Evolutionary conservation across 2,888 invertebrate species (phyloP).

Genomic region (Ormyrus rosae): DNA sequence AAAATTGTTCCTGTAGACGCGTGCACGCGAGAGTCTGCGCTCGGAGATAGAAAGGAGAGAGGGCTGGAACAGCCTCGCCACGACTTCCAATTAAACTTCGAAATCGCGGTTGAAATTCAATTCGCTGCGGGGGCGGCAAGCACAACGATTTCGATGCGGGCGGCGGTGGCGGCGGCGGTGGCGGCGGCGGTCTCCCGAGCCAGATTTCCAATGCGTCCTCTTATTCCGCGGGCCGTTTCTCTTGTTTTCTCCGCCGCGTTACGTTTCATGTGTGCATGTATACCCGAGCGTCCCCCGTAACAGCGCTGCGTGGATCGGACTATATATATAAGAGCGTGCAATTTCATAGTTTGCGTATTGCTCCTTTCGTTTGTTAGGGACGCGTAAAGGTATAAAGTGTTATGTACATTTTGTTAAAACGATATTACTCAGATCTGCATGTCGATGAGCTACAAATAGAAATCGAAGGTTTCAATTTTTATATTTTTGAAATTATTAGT

Average conservation of each 20-base stretch:
- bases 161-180: background rate
- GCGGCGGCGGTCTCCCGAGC: no score
- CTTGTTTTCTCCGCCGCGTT: background rate
- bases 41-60: background rate
- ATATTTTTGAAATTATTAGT: no score
- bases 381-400: background rate
- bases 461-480: no score
- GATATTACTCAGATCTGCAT: no score
- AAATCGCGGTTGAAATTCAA: slow-evolving; percentile 53
- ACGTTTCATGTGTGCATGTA: background rate
- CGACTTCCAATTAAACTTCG: slow-evolving; percentile 55
- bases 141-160: slow-evolving; percentile 26
- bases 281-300: background rate
- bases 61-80: slow-evolving; percentile 8
- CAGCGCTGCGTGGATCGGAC: background rate
- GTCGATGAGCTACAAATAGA: no score
- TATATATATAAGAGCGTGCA: background rate
- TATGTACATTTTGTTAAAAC: background rate
- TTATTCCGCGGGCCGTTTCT: background rate
- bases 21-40: background rate
- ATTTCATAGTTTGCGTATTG: background rate
- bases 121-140: slow-evolving; percentile 21
- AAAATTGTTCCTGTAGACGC: slow-evolving; percentile 64
- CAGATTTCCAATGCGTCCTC: slow-evolving; percentile 36
- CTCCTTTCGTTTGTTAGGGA: background rate